phyloP scores from a whole-genome alignment of 2,113 vertebrate species.

The Lasiurus borealis region DNA sequence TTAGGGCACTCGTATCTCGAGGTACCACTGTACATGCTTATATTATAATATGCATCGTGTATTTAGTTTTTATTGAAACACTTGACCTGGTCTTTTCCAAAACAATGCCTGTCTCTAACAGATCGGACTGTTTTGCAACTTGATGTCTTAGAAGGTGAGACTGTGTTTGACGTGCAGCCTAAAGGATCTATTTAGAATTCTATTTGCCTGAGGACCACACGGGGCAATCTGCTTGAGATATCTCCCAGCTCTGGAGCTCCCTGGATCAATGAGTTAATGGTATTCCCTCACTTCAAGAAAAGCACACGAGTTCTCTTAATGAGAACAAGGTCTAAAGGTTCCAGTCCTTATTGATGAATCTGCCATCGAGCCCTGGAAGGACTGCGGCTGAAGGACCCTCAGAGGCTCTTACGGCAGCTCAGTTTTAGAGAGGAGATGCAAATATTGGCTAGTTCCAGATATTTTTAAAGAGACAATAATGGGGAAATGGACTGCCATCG shows the following conservation, averaged over 20 bases:
- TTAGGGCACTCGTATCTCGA: no score
- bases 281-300: background rate
- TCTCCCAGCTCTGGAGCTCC: background rate
- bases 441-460: background rate
- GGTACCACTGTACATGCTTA: no score
- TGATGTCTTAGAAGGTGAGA: slow-evolving; percentile 13
- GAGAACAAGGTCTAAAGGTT: background rate
- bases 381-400: background rate
- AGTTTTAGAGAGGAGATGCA: background rate
- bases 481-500: background rate
- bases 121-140: background rate
- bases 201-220: background rate
- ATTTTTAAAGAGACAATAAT: background rate
- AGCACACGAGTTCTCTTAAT: background rate
- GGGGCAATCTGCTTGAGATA: background rate
- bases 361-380: background rate
- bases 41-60: background rate
- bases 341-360: background rate
- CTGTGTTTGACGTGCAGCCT: background rate
- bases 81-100: background rate
- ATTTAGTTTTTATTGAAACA: slow-evolving; percentile 44
- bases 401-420: background rate
- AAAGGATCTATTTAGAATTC: slow-evolving; percentile 10
- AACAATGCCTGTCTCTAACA: background rate
- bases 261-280: background rate